Base-by-base conservation (phyloP, 2,888 invertebrate genomes). In the Scaeva pyrastri region DNA sequence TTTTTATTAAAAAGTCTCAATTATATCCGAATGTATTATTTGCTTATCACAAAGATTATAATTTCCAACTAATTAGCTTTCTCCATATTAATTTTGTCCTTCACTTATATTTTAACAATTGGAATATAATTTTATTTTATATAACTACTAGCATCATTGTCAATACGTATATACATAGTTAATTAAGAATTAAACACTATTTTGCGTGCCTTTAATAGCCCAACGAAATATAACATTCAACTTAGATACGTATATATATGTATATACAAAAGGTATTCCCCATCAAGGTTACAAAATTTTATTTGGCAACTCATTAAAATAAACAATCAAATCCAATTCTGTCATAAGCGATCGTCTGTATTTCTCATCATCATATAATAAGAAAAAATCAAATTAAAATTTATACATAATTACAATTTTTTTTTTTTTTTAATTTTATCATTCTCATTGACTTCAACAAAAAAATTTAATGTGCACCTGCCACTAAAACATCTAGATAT, bases 241-340 rank as follows among this genome's bases (percentile, higher is more conserved):
- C 5, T 31, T 31, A 19, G 5, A 6, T 48, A 16, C 8, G 7
- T 7, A 19, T 10, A 2, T 10, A 48, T 8, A 16, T 16, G 1
- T 6, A 16, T 0, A 3, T 19, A 50, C 5, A 48, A 2, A 52
- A 50, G n/a, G 4, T 68, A 31, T 48, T 48, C 45, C 23, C 21
- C 2, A 14, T n/a, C 68, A 68, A 68, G 68, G 68, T 50, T 23
- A 26, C 1, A n/a, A 48, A 11, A 48, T 36, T 68, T 48, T 39
- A 52, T 50, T 68, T 68, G 52, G 50, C 52, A 52, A 68, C 21
- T 52, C 50, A 68, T 68, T 52, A 68, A 52, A 43, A 68, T n/a
- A 68, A 50, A 68, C 52, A 52, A 50, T 48, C 48, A 48, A 66
- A 48, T 7, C 21, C 14, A 48, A 31, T 36, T 50, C 10, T 23